Conservation (phyloP, 92 coral and sea anemone species). For the Pocillopora meandrina region DNA sequence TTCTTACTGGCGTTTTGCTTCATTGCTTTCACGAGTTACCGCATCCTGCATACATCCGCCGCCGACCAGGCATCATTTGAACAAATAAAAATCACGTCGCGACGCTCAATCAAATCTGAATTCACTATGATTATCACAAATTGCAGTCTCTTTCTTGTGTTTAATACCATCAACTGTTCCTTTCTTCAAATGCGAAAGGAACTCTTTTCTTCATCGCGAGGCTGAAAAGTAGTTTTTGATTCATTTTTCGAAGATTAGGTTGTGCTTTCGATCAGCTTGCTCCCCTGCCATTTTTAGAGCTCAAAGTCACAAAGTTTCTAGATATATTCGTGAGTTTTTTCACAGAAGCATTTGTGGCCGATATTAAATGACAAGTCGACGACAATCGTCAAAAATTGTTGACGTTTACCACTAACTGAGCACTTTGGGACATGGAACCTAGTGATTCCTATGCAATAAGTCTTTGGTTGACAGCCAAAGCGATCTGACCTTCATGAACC, state of each 20-base stretch:
- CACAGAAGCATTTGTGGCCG: background rate
- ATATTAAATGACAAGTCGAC: background rate
- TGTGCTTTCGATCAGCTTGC: slow-evolving; percentile 66
- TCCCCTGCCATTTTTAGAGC: slow-evolving; percentile 57
- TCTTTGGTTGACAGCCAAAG: background rate
- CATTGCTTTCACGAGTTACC: slow-evolving; percentile 44
- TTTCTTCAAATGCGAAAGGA: slow-evolving; percentile 15
- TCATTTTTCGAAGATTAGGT: slow-evolving; percentile 13
- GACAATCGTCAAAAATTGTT: background rate
- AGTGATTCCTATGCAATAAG: background rate
- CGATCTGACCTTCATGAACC: background rate
- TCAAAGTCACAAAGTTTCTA: slow-evolving; percentile 49
- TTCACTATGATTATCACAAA: slow-evolving; percentile 62
- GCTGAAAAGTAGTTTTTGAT: background rate
- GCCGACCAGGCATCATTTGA: slow-evolving; percentile 52
- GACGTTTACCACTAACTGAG: background rate
- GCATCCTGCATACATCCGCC: slow-evolving; percentile 54
- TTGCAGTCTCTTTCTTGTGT: slow-evolving; percentile 60
- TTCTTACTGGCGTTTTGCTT: slow-evolving; percentile 28
- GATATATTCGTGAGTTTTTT: slow-evolving; percentile 23
- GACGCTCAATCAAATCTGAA: slow-evolving; percentile 57
- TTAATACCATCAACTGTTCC: slow-evolving; percentile 50
- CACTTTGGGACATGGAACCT: background rate
- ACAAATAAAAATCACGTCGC: slow-evolving; percentile 38
- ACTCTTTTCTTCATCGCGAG: background rate